Evolutionary conservation across 2,113 vertebrate genomes (phyloP).

Genomic region (Carollia perspicillata): DNA sequence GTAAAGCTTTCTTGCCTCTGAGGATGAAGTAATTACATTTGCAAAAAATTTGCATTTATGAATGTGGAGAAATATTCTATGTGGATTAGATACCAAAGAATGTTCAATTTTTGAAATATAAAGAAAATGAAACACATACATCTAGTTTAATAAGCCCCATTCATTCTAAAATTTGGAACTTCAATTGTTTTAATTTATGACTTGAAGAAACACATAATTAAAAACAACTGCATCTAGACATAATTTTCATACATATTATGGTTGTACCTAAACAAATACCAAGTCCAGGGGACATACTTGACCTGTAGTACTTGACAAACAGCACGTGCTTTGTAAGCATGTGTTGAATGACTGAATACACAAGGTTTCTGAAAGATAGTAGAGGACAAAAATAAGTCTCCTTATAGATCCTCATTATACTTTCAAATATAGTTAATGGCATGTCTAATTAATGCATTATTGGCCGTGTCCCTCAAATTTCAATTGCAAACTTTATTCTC

Average conservation of each 20-base stretch:
- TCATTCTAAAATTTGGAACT: constrained; percentile 23
- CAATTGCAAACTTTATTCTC: background rate
- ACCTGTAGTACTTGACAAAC: background rate
- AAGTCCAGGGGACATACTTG: background rate
- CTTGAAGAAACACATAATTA: constrained; percentile 39
- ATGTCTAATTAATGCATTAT: background rate
- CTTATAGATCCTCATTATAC: background rate
- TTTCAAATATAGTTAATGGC: background rate
- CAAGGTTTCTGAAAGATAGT: background rate
- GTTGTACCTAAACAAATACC: background rate
- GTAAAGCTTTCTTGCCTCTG: constrained; percentile 69
- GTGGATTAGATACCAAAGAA: constrained; percentile 49
- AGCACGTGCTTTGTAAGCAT: background rate
- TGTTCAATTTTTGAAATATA: constrained; percentile 68
- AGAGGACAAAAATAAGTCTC: background rate
- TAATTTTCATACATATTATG: constrained; percentile 17
- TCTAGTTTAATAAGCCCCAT: constrained; percentile 17
- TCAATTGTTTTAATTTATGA: background rate
- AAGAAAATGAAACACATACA: constrained; percentile 58
- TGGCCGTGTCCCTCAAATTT: background rate
- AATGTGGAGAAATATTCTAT: constrained; percentile 53
- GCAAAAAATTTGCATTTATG: constrained; percentile 61
- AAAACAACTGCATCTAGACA: background rate
- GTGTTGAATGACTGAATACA: background rate
- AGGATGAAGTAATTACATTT: constrained; percentile 64